These are phyloP conservation scores for Palloptera scutellata DNA, from an alignment of 2,888 invertebrate genomes.

Conservation along the genomic window DNA sequence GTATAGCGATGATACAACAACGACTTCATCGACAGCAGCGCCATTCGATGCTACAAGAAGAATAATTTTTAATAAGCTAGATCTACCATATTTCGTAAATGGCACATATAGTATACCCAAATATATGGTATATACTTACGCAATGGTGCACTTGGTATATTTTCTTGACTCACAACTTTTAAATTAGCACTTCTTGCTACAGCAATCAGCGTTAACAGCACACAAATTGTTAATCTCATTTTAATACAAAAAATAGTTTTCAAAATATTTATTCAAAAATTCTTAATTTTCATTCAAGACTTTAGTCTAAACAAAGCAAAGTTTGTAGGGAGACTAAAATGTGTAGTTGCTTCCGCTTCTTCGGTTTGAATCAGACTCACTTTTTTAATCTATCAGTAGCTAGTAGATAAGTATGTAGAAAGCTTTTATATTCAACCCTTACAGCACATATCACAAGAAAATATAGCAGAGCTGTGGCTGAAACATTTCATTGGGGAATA, in stretches of 20 bases:
- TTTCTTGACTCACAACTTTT: slow-evolving; percentile 37
- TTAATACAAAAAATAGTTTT: not conserved
- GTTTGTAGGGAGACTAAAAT: slow-evolving; percentile 17
- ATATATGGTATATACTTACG: slow-evolving; percentile 46
- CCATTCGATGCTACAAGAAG: slow-evolving; percentile 48
- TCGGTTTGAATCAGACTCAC: too few species aligned
- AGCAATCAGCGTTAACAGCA: not conserved
- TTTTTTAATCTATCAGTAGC: too few species aligned
- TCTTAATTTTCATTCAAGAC: not conserved
- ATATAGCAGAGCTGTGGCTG: too few species aligned
- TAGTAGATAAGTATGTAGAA: too few species aligned
- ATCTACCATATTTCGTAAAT: not conserved
- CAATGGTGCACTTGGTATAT: slow-evolving; percentile 37
- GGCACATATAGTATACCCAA: not conserved
- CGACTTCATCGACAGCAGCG: slow-evolving; percentile 65
- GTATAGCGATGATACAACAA: slow-evolving; percentile 65
- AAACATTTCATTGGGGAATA: too few species aligned
- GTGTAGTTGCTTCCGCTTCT: not conserved
- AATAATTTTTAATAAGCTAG: not conserved
- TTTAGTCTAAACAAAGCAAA: slow-evolving; percentile 18
- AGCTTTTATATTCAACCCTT: too few species aligned
- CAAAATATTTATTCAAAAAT: too few species aligned
- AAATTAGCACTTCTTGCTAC: slow-evolving; percentile 26
- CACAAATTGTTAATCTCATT: slow-evolving; percentile 12
- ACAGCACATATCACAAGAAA: too few species aligned